Base-by-base conservation (phyloP, 2,888 invertebrate genomes). In the Podotricha telesiphe region DNA sequence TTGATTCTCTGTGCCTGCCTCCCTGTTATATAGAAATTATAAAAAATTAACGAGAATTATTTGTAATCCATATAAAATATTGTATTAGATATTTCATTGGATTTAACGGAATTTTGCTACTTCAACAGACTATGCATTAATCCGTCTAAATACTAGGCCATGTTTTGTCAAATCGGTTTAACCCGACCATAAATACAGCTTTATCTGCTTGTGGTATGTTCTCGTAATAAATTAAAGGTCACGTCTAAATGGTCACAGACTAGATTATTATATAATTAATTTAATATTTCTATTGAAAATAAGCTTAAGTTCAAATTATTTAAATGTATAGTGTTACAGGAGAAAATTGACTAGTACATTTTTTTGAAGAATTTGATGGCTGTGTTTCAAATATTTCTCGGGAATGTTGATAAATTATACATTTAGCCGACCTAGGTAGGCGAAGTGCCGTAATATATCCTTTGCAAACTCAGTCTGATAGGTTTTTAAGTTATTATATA, bases 181-280 rank as follows among this genome's bases (percentile, higher is more conserved):
- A 19, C 37, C 28, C 34, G 20, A 50, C 62, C 37, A 62, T 62
- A 62, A 62, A 62, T 62, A 62, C 48, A 37, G 62, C 62, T 62
- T 62, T 62, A 62, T 62, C 62, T 62, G 34, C 28, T 48, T 50
- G 62, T 50, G 62, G 50, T 62, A 37, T 62, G 62, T 62, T 50
- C 62, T 59, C 20, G 15, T 37, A 62, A 62, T 62, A 62, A 62
- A 62, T 62, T 20, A 19, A 17, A 48, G 48, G 62, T 48, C 48
- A 59, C 4, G 34, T 48, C 8, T 19, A 34, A 48, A 48, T 34
- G 19, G 48, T 34, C 47, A 62, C 13, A 8, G 61, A 45, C n/a
- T 59, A 22, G 45, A 59, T 58, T 58, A 58, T 58, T 58, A n/a
- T 58, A 42, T 42, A 42, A 58, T 42, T 58, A 58, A 58, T 42